Base-by-base conservation (phyloP, 2,888 invertebrate species). In the Panopea generosa region DNA sequence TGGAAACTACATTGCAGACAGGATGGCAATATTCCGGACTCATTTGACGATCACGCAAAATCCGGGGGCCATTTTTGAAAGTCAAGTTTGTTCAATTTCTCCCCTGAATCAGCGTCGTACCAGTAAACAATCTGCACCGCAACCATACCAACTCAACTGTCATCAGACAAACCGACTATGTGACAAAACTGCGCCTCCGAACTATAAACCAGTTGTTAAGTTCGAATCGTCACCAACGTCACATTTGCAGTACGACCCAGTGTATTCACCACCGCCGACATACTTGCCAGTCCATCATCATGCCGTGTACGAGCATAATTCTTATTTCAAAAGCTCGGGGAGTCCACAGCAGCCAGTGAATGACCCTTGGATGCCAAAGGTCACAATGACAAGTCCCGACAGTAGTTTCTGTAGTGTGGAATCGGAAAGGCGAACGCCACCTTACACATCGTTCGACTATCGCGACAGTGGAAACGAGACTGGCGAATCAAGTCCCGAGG, bases 41-140 rank as follows among this genome's bases (percentile, higher is more conserved):
- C 26, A 45, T n/a, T 49, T 85, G 7, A 33, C 71, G 7, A 49
- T 59, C 0, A 75, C 82, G 7, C 45, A 45, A 7, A 61, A 60
- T n/a, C 83, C 84, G 0, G 83, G 83, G 7, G 53, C 70, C 6
- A 78, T 85, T 9, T 84, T 84, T 29, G 82, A 85, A 33, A 45
- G 62, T 4, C 86, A 86, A 38, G 62, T 78, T 7, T 84, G 84
- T 52, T 40, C 43, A 18, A 47, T 82, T 9, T 62, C 82, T 11
- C 62, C n/a, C 3, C 24, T n/a, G 22, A 45, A 22, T 33, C 22
- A 18, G 6, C 49, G 20, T n/a, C 29, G 27, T 14, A 16, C n/a
- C 24, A 60, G 22, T 11, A 26, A 4, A 16, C 18, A 22, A 40
- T 26, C 9, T 7, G 3, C 26, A 45, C 16, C 26, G 1, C 47